These are phyloP conservation scores for Emydoidea blandingii DNA, from an alignment of 2,797 vertebrate species.

Conservation along the genomic window DNA sequence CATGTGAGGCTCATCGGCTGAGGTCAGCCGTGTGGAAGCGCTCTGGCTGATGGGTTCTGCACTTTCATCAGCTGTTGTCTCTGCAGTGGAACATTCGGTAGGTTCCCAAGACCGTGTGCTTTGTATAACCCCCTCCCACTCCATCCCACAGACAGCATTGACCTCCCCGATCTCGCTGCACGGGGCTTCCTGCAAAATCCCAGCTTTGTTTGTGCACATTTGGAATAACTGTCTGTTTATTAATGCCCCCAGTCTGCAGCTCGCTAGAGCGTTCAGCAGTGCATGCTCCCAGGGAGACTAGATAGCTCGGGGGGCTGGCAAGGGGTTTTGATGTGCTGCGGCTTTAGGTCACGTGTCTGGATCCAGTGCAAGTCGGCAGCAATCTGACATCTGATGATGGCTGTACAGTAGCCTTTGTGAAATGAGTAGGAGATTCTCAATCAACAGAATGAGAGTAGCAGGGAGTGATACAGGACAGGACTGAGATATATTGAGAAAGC, in stretches of 20 bases:
- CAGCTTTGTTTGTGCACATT: background rate
- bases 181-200: background rate
- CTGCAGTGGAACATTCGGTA: background rate
- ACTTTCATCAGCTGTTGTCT: background rate
- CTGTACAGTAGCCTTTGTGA: background rate
- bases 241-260: background rate
- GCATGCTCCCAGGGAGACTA: background rate
- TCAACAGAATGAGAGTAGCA: background rate
- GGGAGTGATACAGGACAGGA: background rate
- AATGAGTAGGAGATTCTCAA: background rate
- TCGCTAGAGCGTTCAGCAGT: background rate
- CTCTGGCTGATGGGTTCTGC: background rate
- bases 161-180: background rate
- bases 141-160: background rate
- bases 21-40: background rate
- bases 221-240: background rate
- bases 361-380: background rate
- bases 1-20: background rate
- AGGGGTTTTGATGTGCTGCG: background rate
- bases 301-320: background rate
- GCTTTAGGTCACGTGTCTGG: background rate
- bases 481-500: background rate
- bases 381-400: background rate
- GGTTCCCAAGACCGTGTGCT: background rate
- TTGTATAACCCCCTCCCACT: background rate